Conservation (phyloP, 2,113 vertebrate genomes). For the Symphodus melops region DNA sequence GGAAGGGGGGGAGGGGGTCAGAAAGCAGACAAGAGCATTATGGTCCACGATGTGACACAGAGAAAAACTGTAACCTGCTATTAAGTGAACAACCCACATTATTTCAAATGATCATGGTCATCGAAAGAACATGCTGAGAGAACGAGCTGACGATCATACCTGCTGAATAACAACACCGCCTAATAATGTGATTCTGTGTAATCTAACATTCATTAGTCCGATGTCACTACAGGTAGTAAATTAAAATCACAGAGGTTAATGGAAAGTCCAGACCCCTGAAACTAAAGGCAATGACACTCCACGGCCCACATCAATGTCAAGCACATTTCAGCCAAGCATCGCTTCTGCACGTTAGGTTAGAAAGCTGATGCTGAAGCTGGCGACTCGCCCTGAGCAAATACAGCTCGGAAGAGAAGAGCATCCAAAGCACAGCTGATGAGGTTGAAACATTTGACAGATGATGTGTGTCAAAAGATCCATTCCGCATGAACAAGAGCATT, state of each 20-base stretch:
- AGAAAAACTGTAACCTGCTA: conserved; percentile 35
- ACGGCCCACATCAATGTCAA: conserved; percentile 54
- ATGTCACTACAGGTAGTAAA: conserved; percentile 69
- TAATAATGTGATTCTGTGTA: conserved; percentile 66
- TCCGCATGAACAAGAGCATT: conserved; percentile 43
- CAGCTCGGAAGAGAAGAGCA: conserved; percentile 41
- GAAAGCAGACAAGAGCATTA: conserved; percentile 41
- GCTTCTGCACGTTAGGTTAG: conserved; percentile 50
- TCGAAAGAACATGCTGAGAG: conserved; percentile 36
- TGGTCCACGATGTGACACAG: conserved; percentile 42
- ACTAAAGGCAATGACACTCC: conserved; percentile 50
- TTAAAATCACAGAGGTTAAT: conserved; percentile 80
- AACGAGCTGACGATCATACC: conserved; percentile 46
- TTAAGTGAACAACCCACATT: conserved; percentile 40
- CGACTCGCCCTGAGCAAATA: conserved; percentile 44
- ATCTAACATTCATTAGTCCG: conserved; percentile 74
- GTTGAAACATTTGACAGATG: conserved; percentile 62
- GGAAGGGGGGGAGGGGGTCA: conserved; percentile 16
- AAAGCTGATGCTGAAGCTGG: conserved; percentile 28
- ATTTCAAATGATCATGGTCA: conserved; percentile 4
- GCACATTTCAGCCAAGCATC: conserved; percentile 55
- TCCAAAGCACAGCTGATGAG: conserved; percentile 53
- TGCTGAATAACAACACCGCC: conserved; percentile 54
- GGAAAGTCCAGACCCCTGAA: conserved; percentile 71
- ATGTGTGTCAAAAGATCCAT: conserved; percentile 50